Base-by-base conservation (phyloP, 2,797 vertebrate species). In the Poeciliopsis presidionis region DNA sequence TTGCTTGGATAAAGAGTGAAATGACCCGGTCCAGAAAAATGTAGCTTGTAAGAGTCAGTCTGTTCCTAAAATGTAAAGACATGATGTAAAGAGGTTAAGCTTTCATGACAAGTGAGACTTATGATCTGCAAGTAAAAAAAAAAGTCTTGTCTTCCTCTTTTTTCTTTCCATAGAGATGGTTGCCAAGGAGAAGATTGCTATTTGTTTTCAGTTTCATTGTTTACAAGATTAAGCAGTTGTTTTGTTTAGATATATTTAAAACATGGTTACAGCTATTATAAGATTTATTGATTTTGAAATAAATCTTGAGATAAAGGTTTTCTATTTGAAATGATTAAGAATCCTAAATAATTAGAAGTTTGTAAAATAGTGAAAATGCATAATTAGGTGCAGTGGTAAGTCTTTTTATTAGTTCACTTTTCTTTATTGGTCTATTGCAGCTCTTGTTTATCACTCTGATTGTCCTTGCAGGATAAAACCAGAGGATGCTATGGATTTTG, bases 401-500 rank as follows among this genome's bases (percentile, higher is more conserved):
- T n/a, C 43, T 7, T 67, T 41, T 22, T 22, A 22, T 41, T 41
- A 22, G 36, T 41, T 39, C 1, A 4, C 20, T 39, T 41, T 13
- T 69, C 13, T 25, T 43, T 43, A n/a, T 69, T 43, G 13, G 22
- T 13, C 39, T 25, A 0, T 14, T 69, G 11, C 14, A 69, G 39
- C 12, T 70, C 12, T 70, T 7, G 41, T 16, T 28, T 73, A 13
- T 5, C 25, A 41, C 75, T 75, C 6, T 47, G 13, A 59, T 75
- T 81, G 2, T 84, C 25, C 80, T 2, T 87, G 20, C 80, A 99
- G 98, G 91, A 97, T 99, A 96, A 99, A 98, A 86, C 97, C 98
- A 0, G 98, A 99, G 88, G 98, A 99, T 43, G 96, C 97, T 0
- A 99, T 99, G 98, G 98, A 99, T 89, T 99, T 99, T 51, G 98